Evolutionary conservation across 2,888 invertebrate species (phyloP), one percentile per base, ranked within the genome.

Genomic region (Archips xylosteana): DNA sequence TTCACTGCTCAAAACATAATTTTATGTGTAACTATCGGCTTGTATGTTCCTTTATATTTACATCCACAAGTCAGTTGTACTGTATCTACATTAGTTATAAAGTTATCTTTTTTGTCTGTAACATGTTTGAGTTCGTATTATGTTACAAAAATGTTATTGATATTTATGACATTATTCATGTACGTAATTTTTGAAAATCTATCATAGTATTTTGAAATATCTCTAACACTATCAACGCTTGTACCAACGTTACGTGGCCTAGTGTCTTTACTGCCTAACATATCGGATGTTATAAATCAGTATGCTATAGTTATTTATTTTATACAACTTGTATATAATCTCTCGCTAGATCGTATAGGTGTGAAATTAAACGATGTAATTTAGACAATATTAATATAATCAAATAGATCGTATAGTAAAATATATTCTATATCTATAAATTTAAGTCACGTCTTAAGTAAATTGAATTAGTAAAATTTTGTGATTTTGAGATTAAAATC

Each of bases 311-410:
- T 85, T 83, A 85, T 84, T 87, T 88, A 87, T 88, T 88, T 88
- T 83, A 81, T 85, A 85, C 82, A 81, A 80, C 76, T 79, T 89
- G 84, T 89, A 87, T 84, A 85, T 84, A 87, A 87, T 86, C 87
- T 88, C 84, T 89, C 84, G 89, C 91, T 91, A 90, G 89, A 82
- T 83, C 81, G 77, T 79, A 85, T 82, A 83, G 79, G 85, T 84
- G 83, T 87, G 86, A 87, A 84, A 81, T 80, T 78, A 82, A 85
- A 85, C 80, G 86, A 89, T 87, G 88, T 91, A 89, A 89, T 87
- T 88, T 92, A 92, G 92, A 92, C 92, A 92, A 92, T 92, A 92
- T 90, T 91, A 90, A 83, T 83, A 78, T 89, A 86, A 87, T 83
- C 80, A 39, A 70, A 69, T 74, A 74, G 65, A 60, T 61, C 54